These are phyloP conservation scores for Cololabis saira DNA, from an alignment of 2,113 vertebrate genomes.

Conservation along the genomic window DNA sequence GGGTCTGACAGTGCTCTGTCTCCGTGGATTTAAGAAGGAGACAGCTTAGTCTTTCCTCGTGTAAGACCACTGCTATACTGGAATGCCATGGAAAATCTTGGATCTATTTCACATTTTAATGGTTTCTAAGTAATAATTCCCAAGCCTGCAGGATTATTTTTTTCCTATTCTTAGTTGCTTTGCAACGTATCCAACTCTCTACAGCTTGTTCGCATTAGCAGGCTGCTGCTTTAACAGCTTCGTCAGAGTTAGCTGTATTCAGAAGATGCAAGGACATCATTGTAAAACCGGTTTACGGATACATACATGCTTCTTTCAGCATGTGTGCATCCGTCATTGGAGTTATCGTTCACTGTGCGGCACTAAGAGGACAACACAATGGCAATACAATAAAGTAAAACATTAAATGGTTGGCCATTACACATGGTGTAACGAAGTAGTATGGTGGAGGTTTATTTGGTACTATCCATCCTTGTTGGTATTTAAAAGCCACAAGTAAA, in stretches of 20 bases:
- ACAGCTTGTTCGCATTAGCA: conserved; percentile 8
- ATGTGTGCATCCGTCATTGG: conserved; percentile 37
- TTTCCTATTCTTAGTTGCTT: conserved; percentile 4
- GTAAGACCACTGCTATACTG: conserved; percentile 12
- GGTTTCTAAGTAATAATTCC: neutral
- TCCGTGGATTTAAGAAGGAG: conserved; percentile 16
- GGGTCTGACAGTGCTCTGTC: conserved; percentile 59
- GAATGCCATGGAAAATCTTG: conserved; percentile 1
- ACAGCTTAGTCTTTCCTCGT: conserved; percentile 20
- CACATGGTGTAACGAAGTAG: conserved; percentile 54
- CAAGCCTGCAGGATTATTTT: neutral
- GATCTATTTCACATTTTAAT: neutral
- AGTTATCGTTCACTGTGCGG: conserved; percentile 32
- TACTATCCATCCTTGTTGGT: conserved; percentile 74
- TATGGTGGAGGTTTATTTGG: conserved; percentile 65
- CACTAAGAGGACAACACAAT: conserved; percentile 51
- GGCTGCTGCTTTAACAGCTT: neutral
- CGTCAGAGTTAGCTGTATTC: neutral
- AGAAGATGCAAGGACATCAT: conserved; percentile 3
- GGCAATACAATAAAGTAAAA: conserved; percentile 65
- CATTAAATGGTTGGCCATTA: conserved; percentile 68
- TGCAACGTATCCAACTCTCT: neutral
- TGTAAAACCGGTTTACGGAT: conserved; percentile 9
- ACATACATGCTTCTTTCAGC: conserved; percentile 17
- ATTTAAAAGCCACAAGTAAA: conserved; percentile 79